Base-by-base conservation (phyloP, 2,797 vertebrate species). In the Gambelia wislizenii region DNA sequence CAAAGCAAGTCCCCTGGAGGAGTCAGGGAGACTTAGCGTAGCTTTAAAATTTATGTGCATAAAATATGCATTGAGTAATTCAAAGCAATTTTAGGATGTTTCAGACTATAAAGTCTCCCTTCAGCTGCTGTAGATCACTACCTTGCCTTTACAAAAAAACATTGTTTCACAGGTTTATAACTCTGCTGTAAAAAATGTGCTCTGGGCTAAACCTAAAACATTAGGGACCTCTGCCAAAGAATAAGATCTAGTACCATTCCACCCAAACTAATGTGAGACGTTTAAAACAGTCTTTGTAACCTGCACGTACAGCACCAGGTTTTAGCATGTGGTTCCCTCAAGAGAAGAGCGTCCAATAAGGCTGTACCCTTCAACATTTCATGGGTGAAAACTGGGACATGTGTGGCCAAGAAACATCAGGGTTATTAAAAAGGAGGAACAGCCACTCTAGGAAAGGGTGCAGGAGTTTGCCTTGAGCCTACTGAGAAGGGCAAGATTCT, bases 51-150 rank as follows among this genome's bases (percentile, higher is more conserved):
- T 90, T 92, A 90, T 92, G 89, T 88, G 56, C 89, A 90, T 91
- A 92, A 91, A 93, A 91, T 89, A 93, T 80, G 69, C 81, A 91
- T 94, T 90, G 92, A 87, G 89, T 92, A 94, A 94, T 95, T 94
- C 91, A 94, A 95, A 92, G 83, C 74, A 85, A 88, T 95, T 92
- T 91, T 87, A 88, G 84, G 78, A 92, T 90, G 87, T 84, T 95
- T 95, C 91, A 94, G 90, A 87, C 75, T 87, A 91, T 93, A 89
- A 95, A 93, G 79, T 84, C 89, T 92, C 89, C 79, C 91, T 93
- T 93, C 87, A 94, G 79, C 88, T 92, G 76, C 59, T 93, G 91
- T 91, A 96, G 89, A 92, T 94, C 92, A 95, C 79, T 91, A 64
- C 42, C 84, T 93, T 69, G 89, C 81, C 90, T 92, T 93, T 92